These are phyloP conservation scores for Latrodectus hesperus DNA, from an alignment of 2,888 invertebrate genomes.

Conservation along the genomic window DNA sequence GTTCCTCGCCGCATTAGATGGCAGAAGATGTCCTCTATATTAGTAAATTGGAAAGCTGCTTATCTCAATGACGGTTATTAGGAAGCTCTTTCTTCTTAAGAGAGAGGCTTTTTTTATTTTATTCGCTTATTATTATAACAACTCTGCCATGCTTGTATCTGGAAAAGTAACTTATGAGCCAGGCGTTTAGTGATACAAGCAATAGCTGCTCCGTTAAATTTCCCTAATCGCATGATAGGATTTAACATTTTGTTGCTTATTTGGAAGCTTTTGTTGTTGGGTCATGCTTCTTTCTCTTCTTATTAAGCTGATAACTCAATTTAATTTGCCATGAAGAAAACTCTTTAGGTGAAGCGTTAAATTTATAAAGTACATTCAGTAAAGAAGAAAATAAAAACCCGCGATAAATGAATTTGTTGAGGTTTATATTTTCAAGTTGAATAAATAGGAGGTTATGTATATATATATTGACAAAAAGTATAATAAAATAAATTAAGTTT, in stretches of 20 bases:
- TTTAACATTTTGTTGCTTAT: conserved; percentile 11
- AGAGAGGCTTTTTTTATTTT: background rate
- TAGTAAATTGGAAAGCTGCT: conserved; percentile 26
- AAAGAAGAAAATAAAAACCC: conserved; percentile 8
- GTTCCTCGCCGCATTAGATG: background rate
- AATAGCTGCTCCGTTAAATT: conserved; percentile 40
- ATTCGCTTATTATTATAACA: background rate
- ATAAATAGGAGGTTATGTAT: background rate
- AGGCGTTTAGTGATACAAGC: conserved; percentile 18
- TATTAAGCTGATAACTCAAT: conserved; percentile 14
- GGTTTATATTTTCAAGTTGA: conserved; percentile 3
- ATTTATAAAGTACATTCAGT: conserved; percentile 23
- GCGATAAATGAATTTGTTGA: conserved; percentile 27
- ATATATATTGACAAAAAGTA: background rate
- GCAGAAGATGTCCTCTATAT: background rate
- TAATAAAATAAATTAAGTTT: background rate
- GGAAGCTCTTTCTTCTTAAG: conserved; percentile 13
- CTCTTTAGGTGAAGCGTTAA: conserved; percentile 20
- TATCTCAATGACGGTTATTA: conserved; percentile 40
- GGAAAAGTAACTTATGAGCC: conserved; percentile 15
- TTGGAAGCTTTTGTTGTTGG: background rate
- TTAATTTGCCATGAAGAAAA: conserved; percentile 38
- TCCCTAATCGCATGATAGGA: conserved; percentile 41
- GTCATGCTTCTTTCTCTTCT: conserved; percentile 4
- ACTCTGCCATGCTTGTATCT: conserved; percentile 2